These are phyloP conservation scores for Peromyscus nudipes DNA, from an alignment of 2,797 vertebrate species.

Conservation along the genomic window DNA sequence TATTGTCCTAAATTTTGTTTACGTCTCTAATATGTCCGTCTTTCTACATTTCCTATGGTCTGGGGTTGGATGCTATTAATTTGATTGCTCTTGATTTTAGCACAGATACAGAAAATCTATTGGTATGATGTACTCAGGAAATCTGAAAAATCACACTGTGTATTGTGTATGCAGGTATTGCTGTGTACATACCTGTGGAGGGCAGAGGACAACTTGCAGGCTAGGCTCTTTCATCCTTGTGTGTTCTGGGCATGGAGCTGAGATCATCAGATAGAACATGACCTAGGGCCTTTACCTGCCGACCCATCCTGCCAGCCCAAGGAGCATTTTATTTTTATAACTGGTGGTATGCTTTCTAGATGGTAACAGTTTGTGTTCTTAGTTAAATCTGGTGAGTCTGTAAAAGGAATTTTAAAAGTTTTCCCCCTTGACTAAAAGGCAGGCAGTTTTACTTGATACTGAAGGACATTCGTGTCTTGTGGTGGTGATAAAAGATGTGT, in stretches of 20 bases:
- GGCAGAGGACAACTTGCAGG: neutral
- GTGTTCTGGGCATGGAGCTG: neutral
- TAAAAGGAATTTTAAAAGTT: conserved; percentile 54
- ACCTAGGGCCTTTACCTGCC: neutral
- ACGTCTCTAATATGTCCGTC: neutral
- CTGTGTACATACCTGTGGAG: neutral
- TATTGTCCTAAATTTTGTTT: conserved; percentile 42
- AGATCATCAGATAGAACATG: neutral
- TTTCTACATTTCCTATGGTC: neutral
- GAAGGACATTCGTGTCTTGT: neutral
- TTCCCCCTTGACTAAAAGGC: neutral
- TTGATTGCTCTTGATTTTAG: conserved; percentile 65
- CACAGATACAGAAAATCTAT: conserved; percentile 44
- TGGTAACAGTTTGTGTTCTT: conserved; percentile 29
- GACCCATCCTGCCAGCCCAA: neutral
- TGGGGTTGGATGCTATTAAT: conserved; percentile 13
- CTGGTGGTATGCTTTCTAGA: neutral
- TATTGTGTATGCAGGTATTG: neutral
- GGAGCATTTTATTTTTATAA: conserved; percentile 37
- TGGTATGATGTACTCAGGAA: conserved; percentile 3
- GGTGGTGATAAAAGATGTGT: neutral
- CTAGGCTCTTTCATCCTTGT: neutral
- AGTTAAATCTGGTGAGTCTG: conserved; percentile 13
- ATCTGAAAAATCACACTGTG: neutral
- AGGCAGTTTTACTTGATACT: neutral